Evolutionary conservation across 2,113 vertebrate species (phyloP), one percentile per base, ranked within the genome.

Genomic region (Hyaena hyaena): DNA sequence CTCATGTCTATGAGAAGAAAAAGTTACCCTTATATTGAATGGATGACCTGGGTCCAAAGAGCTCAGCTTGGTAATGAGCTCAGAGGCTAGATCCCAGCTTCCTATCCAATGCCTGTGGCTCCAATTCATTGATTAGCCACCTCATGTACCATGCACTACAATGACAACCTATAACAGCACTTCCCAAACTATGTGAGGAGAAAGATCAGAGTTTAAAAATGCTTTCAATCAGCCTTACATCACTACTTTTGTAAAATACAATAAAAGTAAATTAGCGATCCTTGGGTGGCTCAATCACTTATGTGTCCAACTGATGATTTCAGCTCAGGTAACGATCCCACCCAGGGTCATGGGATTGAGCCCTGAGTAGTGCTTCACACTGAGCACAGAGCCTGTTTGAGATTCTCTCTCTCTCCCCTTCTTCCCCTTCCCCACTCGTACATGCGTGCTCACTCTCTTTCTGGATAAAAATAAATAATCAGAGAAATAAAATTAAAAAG

Each of bases 401-500:
- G 58, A 23, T 23, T 61, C 21, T 61, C 58, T 61, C 58, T 23
- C 19, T 61, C 21, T 23, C 58, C 21, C 58, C 21, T 61, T 61
- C 58, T 61, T 61, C 58, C 19, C 58, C 19, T 23, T 21, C 17
- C 8, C 7, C 5, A 23, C 58, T 61, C 2, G 2, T 8, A 61
- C 58, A 61, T 61, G 58, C 7, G 2, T 61, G 58, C 58, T 61
- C 58, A 24, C 58, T 61, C 58, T 61, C 58, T 61, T 61, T 61
- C 58, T 61, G 58, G 19, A 50, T 92, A 76, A 76, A 76, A 76
- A 76, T 45, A 76, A 76, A 45, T 45, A 48, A 48, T 53, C 24
- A 58, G 16, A 45, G 96, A 88, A 80, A 81, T 48, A 55, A n/a
- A 68, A 61, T 86, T 82, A 33, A 86, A 93, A 82, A 63, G 39